A percentile compares a stretch with the other conserved stretches of the same genome.
phyloP scores from a whole-genome alignment of 2,888 invertebrate genomes.

The Lacanobia wlatinum region DNA sequence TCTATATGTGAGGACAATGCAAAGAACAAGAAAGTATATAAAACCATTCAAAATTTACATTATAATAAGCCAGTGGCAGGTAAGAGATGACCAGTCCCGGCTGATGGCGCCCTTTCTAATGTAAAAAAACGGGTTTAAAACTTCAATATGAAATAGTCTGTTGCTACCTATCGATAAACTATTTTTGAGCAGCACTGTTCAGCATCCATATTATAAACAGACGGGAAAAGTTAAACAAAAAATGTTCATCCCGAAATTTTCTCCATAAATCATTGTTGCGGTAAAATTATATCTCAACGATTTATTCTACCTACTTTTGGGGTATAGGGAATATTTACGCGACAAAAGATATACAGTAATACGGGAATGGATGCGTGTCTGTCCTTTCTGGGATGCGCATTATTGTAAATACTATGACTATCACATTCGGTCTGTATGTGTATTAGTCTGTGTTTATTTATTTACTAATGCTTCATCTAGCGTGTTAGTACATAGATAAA shows the following conservation, averaged over 20 bases:
- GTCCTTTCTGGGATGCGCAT: slow-evolving; percentile 9
- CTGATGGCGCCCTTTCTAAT: too few relatives aligned
- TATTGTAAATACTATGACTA: background rate
- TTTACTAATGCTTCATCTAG: too few relatives aligned
- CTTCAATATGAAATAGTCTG: background rate
- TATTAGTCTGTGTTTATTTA: too few relatives aligned
- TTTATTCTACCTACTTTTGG: slow-evolving; percentile 79
- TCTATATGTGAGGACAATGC: too few relatives aligned
- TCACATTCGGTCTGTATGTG: too few relatives aligned
- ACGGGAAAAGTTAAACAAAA: slow-evolving; percentile 67
- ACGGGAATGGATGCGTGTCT: slow-evolving; percentile 17
- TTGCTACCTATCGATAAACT: slow-evolving; percentile 1
- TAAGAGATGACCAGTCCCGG: too few relatives aligned
- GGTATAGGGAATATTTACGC: slow-evolving; percentile 79
- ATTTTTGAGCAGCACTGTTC: slow-evolving; percentile 31
- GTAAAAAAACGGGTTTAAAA: background rate
- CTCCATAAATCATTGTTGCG: slow-evolving; percentile 79
- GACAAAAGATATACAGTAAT: slow-evolving; percentile 66
- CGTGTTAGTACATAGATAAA: too few relatives aligned
- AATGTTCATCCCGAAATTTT: slow-evolving; percentile 71
- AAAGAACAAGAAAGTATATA: too few relatives aligned
- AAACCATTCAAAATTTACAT: too few relatives aligned
- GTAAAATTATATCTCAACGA: slow-evolving; percentile 82
- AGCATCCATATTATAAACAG: slow-evolving; percentile 56
- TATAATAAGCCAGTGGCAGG: too few relatives aligned